phyloP scores from a whole-genome alignment of 2,113 vertebrate species.

The Brachyhypopomus gauderio region DNA sequence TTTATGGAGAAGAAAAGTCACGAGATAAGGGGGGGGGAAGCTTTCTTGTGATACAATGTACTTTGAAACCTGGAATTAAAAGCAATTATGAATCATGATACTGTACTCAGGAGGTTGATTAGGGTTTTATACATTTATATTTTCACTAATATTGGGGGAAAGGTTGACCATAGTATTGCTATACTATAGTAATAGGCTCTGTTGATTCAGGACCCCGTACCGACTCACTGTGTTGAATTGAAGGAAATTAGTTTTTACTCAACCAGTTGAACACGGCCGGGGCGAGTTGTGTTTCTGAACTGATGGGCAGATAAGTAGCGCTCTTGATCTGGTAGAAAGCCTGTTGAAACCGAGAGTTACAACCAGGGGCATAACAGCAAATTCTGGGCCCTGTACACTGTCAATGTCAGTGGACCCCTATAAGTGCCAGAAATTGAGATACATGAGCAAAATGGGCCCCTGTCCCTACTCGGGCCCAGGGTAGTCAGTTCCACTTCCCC shows the following conservation, averaged over 20 bases:
- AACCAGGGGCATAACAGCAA: no score
- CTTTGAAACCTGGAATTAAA: neutral
- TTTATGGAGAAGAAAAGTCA: neutral
- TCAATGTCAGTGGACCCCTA: no score
- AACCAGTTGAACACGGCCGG: neutral
- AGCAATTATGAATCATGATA: neutral
- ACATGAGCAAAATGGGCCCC: no score
- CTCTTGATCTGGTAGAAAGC: neutral
- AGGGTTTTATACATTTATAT: neutral
- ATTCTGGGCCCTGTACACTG: no score
- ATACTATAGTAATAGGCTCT: no score
- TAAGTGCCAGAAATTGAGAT: no score
- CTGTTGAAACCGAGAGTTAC: conserved; percentile 1
- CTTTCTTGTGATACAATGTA: neutral
- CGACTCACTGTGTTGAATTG: neutral
- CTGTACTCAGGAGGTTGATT: neutral
- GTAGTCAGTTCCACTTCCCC: no score
- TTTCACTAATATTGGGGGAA: neutral
- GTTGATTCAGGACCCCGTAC: neutral
- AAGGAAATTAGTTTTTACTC: conserved; percentile 12
- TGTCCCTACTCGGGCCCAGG: no score
- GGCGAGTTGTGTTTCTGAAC: conserved; percentile 1
- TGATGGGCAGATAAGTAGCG: neutral
- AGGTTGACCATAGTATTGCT: no score
- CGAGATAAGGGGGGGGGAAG: neutral